Percentiles rank a stretch among this genome's conserved stretches.
Conservation (phyloP, 2,888 invertebrate species). For the Drosophila affinis region DNA sequence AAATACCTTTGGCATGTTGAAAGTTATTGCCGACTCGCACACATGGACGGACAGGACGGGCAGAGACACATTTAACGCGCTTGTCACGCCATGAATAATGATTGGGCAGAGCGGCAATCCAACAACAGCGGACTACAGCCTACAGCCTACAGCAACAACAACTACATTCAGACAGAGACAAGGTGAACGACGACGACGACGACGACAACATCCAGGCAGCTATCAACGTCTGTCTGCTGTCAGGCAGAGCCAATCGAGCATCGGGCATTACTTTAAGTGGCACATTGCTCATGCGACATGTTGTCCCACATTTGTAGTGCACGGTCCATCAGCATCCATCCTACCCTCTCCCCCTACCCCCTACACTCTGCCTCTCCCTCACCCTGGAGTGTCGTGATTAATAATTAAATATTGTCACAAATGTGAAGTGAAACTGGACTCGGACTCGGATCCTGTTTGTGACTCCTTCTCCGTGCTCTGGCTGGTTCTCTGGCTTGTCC, state of each 20-base stretch:
- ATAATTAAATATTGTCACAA: conserved; percentile 74
- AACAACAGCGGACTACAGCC: conserved; percentile 12
- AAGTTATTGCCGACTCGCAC: conserved; percentile 69
- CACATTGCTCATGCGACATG: conserved; percentile 76
- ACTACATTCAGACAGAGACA: conserved; percentile 12
- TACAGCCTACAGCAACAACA: conserved; percentile 12
- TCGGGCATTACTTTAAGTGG: conserved; percentile 64
- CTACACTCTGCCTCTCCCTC: neutral
- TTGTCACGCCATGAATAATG: conserved; percentile 80
- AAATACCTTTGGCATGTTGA: conserved; percentile 65
- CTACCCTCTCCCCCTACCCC: neutral
- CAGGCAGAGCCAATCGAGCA: conserved; percentile 68
- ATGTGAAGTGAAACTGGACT: conserved; percentile 33
- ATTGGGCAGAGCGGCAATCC: conserved; percentile 55
- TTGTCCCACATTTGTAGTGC: conserved; percentile 23
- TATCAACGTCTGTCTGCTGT: conserved; percentile 66
- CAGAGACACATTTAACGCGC: conserved; percentile 65
- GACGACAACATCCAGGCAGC: conserved; percentile 17
- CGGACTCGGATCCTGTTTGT: neutral
- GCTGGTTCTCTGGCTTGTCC: conserved; percentile 2
- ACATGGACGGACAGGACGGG: conserved; percentile 5
- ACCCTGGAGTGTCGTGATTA: conserved; percentile 50
- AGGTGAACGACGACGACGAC: conserved; percentile 27
- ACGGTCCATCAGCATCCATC: conserved; percentile 26
- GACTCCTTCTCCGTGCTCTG: neutral